Evolutionary conservation across 2,797 vertebrate genomes (phyloP), one percentile per base, ranked within the genome.

Genomic region (Coccyzus lansbergi): DNA sequence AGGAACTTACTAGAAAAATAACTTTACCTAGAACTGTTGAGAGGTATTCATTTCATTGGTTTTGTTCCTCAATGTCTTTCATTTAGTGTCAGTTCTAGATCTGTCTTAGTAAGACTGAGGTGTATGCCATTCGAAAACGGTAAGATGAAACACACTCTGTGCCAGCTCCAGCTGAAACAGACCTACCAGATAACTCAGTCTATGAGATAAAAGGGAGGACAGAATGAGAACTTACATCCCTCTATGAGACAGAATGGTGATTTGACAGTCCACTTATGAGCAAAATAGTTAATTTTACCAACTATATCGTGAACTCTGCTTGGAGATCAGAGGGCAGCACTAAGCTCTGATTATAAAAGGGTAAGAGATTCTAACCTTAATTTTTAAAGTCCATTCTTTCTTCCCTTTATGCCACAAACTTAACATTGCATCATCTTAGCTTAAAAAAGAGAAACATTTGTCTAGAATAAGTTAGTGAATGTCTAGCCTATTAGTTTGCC

Each of bases 401-500:
- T 55, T 62, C 64, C 72, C 26, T 33, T 77, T 60, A 31, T 80
- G 52, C 74, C 49, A 70, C 58, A 86, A 60, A 12, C 51, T 75
- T 86, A 71, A 56, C 19, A 36, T 52, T 75, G 10, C n/a, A 68
- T 67, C 55, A 63, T 22, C 46, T 53, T 60, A 60, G 25, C 83
- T 88, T 83, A 52, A 91, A 93, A 91, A 86, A 71, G 88, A 52
- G 72, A 72, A 29, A 56, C 42, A 52, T 82, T 70, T 56, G n/a
- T 60, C n/a, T 74, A 64, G 48, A 87, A 87, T 46, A 20, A 77
- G 49, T 22, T 19, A 86, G 33, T 80, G 34, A 59, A 49, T 86
- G 25, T 55, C 46, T 71, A 68, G 56, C 26, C 46, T 72, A 25
- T 70, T 60, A 78, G 36, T 82, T 86, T 79, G 42, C 76, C 52